These are phyloP conservation scores for Physeter macrocephalus DNA, from an alignment of 2,113 vertebrate genomes.

Conservation along the genomic window DNA sequence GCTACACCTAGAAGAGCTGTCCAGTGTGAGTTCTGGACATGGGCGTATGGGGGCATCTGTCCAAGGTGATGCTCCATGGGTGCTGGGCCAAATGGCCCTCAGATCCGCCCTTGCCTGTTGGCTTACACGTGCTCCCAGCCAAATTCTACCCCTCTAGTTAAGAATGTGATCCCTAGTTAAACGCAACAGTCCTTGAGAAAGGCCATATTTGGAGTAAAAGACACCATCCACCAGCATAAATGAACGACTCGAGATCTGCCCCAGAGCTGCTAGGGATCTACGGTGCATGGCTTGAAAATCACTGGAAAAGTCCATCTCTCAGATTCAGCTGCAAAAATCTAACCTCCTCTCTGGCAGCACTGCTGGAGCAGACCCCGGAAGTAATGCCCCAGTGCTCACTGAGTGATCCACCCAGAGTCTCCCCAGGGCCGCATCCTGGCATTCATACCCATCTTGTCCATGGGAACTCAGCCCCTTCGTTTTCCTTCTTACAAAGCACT, in stretches of 20 bases:
- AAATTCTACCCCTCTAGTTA: neutral
- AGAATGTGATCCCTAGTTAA: neutral
- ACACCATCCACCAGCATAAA: neutral
- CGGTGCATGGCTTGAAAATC: neutral
- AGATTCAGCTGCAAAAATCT: neutral
- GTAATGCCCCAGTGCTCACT: fast-evolving
- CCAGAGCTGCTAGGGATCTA: neutral
- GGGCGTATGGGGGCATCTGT: neutral
- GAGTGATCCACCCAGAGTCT: neutral
- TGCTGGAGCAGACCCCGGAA: neutral
- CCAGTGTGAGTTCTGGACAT: neutral
- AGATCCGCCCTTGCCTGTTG: neutral
- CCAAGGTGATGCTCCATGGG: neutral
- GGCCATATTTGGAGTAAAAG: neutral
- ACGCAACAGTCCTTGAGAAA: neutral
- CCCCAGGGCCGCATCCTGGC: neutral
- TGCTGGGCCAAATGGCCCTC: no score
- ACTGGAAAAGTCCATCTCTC: neutral
- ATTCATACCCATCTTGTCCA: neutral
- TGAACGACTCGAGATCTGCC: neutral
- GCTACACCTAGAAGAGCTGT: neutral
- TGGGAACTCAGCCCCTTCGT: neutral
- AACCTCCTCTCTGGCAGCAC: neutral
- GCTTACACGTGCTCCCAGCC: fast-evolving
- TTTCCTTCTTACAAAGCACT: neutral